Base-by-base conservation (phyloP, 1,140 invertebrate genomes). In the Drosophila dunni region DNA sequence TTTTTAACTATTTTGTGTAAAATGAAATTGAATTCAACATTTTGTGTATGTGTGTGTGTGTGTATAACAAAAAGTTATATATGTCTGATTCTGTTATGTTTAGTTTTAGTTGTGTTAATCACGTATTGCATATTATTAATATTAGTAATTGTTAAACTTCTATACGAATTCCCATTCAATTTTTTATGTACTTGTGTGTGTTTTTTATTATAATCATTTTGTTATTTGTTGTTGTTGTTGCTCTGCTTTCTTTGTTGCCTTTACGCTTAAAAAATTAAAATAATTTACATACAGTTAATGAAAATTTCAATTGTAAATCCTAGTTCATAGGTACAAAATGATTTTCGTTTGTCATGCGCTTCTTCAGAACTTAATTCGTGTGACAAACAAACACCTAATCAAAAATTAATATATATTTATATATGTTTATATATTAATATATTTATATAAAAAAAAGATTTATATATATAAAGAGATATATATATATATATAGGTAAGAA, bases 71-170 rank as follows among this genome's bases (percentile, higher is more conserved):
- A 58, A 66, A 45, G 34, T 46, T 58, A 45, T 70, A 63, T 45
- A 34, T 54, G 8, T 66, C 42, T 50, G 20, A 9, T 50, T 17
- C 50, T 15, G 45, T 61, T 11, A 20, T 20, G 17, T 20, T 62
- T 8, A 2, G 17, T 20, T 62, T 8, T 61, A 13, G 53, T 46
- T 24, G 17, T 85, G 63, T 85, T 71, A 81, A 81, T 85, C 82
- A 88, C 83, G 64, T 86, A 81, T 86, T 81, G 67, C 82, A 86
- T 86, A 81, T 74, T 29, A 29, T 36, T 69, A 64, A 72, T 11
- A n/a, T n/a, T n/a, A 48, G 45, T 75, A 57, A 67, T 60, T 68
- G 61, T 81, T 38, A 17, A 36, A 8, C 13, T 34, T 53, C 29
- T 34, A 53, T 13, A 53, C n/a, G 50, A 53, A 15, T 15, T 53